phyloP scores from a whole-genome alignment of 2,113 vertebrate genomes.

The Ptychochromis oligacanthus region DNA sequence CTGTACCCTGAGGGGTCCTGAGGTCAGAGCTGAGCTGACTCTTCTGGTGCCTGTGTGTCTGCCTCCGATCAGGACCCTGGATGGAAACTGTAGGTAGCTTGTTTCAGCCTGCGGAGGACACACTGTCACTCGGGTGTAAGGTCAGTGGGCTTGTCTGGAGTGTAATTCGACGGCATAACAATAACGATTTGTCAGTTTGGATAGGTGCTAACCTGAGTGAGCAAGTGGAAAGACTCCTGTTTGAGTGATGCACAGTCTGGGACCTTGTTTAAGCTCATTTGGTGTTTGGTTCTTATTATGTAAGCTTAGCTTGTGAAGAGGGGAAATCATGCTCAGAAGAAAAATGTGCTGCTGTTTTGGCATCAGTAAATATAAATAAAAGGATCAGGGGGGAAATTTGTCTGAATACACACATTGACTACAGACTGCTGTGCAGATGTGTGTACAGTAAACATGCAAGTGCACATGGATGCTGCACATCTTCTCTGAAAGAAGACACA shows the following conservation, averaged over 20 bases:
- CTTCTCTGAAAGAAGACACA: background rate
- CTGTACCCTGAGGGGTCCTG: constrained; percentile 46
- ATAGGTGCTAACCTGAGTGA: background rate
- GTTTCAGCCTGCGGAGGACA: constrained; percentile 34
- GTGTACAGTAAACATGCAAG: background rate
- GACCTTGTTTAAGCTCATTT: constrained; percentile 33
- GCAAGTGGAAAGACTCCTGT: background rate
- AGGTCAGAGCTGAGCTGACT: constrained; percentile 50
- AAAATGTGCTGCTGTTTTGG: constrained; percentile 43
- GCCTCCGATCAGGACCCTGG: constrained; percentile 23
- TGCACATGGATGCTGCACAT: background rate
- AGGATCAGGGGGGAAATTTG: constrained; percentile 27
- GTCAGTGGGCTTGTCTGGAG: background rate
- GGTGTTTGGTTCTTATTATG: constrained; percentile 27
- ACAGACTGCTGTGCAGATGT: constrained; percentile 1
- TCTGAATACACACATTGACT: constrained; percentile 14
- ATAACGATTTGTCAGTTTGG: background rate
- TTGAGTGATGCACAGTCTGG: background rate
- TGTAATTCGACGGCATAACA: background rate
- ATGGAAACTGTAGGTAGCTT: constrained; percentile 24
- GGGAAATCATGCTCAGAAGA: constrained; percentile 17
- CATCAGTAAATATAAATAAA: constrained; percentile 41
- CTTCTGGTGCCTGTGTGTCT: constrained; percentile 62
- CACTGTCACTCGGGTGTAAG: background rate
- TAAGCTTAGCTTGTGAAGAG: constrained; percentile 1